phyloP scores from a whole-genome alignment of 2,797 vertebrate species.

The Eospalax fontanierii region DNA sequence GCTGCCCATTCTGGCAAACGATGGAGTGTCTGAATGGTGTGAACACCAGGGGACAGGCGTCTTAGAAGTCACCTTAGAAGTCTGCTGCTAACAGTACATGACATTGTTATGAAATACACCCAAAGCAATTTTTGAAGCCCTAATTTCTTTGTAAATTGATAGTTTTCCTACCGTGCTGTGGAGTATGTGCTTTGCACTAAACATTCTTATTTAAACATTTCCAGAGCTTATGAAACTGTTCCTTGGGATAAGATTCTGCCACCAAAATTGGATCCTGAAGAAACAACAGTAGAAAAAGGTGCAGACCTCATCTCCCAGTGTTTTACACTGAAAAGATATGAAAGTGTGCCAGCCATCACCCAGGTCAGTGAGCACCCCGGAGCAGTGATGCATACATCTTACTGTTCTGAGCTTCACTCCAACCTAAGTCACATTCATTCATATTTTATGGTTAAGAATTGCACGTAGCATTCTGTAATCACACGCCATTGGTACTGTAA shows the following conservation, averaged over 20 bases:
- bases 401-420: background rate
- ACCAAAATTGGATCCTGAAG: conserved; percentile 82
- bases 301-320: conserved; percentile 86
- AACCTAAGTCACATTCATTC: background rate
- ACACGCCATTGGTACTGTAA: background rate
- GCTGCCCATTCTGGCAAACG: background rate
- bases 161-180: background rate
- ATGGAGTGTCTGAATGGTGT: accelerated
- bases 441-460: background rate
- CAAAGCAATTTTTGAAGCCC: background rate
- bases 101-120: background rate
- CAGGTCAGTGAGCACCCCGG: conserved; percentile 86
- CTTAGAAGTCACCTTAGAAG: background rate
- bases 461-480: background rate
- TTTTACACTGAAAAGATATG: conserved; percentile 86
- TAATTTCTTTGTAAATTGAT: background rate
- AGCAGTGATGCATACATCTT: background rate
- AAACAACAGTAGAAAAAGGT: conserved; percentile 86
- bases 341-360: conserved; percentile 86
- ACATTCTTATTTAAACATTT: background rate
- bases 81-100: background rate
- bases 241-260: conserved; percentile 88
- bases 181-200: background rate
- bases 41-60: background rate
- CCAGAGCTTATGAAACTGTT: conserved; percentile 89